Percentiles rank a stretch among this genome's conserved stretches.
Evolutionary conservation across 2,888 invertebrate species (phyloP).

Genomic region (Diogma glabrata): DNA sequence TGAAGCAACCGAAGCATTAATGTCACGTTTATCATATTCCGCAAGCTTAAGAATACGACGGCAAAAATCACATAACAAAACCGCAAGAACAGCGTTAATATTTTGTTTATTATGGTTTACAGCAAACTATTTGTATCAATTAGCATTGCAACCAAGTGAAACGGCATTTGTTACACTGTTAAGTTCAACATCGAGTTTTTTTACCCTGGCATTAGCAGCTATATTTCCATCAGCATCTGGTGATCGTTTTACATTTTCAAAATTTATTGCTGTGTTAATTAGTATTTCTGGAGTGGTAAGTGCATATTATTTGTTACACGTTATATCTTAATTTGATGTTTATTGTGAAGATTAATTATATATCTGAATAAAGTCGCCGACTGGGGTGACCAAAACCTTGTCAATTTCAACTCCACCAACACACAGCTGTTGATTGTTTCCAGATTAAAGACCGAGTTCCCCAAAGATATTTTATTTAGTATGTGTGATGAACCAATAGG

Average conservation of each 20-base stretch:
- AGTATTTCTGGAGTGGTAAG: constrained; percentile 71
- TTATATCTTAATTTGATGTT: no score
- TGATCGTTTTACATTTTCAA: constrained; percentile 79
- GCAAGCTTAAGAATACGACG: constrained; percentile 73
- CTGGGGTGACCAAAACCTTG: no score
- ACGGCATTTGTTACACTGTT: constrained; percentile 80
- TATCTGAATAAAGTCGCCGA: no score
- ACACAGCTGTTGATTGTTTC: no score
- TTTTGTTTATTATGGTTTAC: constrained; percentile 92
- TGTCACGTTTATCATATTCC: constrained; percentile 89
- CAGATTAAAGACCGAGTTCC: no score
- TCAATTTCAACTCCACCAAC: no score
- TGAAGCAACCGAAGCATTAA: constrained; percentile 84
- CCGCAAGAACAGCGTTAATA: constrained; percentile 71
- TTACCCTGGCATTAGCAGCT: constrained; percentile 78
- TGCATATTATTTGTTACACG: constrained; percentile 24
- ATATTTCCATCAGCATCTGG: constrained; percentile 69
- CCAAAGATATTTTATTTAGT: no score
- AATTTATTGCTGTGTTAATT: constrained; percentile 65
- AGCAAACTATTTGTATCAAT: constrained; percentile 86
- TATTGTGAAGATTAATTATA: no score
- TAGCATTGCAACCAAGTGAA: constrained; percentile 72
- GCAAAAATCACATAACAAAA: constrained; percentile 46
- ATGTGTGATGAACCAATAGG: no score
- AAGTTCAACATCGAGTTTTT: constrained; percentile 79